Conservation (phyloP, 2,888 invertebrate species). For the Torymus aiolomorphi region DNA sequence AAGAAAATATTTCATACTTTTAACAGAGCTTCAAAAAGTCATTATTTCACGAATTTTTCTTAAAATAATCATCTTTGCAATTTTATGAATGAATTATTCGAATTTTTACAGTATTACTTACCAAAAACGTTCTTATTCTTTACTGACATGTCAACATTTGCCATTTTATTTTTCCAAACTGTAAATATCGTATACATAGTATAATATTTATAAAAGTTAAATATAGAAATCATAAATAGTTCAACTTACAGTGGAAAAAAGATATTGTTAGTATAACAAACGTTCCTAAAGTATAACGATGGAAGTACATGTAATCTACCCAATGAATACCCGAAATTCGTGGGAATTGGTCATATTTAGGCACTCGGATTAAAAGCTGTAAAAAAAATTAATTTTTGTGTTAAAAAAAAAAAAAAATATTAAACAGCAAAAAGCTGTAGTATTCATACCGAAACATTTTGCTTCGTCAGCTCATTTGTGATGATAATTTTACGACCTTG, state of each 20-base stretch:
- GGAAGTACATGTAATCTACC: slow-evolving; percentile 70
- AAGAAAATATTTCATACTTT: too few relatives aligned
- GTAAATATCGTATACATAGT: slow-evolving; percentile 46
- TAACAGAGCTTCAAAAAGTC: too few relatives aligned
- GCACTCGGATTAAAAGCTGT: slow-evolving; percentile 69
- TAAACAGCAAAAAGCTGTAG: slow-evolving; percentile 8
- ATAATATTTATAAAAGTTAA: slow-evolving; percentile 29
- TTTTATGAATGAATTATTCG: too few relatives aligned
- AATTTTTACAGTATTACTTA: slow-evolving; percentile 58
- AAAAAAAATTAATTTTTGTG: slow-evolving; percentile 50
- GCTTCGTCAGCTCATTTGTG: slow-evolving; percentile 71
- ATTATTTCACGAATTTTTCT: too few relatives aligned
- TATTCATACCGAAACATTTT: slow-evolving; percentile 71
- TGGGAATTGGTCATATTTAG: slow-evolving; percentile 68
- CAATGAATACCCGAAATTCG: slow-evolving; percentile 70
- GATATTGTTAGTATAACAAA: slow-evolving; percentile 67
- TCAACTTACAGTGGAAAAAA: slow-evolving; percentile 69
- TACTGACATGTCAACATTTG: slow-evolving; percentile 68
- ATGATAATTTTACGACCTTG: slow-evolving; percentile 71
- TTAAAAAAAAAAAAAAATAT: neutral
- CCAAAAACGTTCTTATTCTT: slow-evolving; percentile 71
- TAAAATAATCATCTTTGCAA: too few relatives aligned
- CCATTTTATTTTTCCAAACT: slow-evolving; percentile 72
- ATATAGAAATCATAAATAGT: neutral
- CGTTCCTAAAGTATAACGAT: slow-evolving; percentile 71